A percentile compares a stretch with the other conserved stretches of the same genome.
Evolutionary conservation across 2,888 invertebrate species (phyloP).

Genomic region (Thyatira batis): DNA sequence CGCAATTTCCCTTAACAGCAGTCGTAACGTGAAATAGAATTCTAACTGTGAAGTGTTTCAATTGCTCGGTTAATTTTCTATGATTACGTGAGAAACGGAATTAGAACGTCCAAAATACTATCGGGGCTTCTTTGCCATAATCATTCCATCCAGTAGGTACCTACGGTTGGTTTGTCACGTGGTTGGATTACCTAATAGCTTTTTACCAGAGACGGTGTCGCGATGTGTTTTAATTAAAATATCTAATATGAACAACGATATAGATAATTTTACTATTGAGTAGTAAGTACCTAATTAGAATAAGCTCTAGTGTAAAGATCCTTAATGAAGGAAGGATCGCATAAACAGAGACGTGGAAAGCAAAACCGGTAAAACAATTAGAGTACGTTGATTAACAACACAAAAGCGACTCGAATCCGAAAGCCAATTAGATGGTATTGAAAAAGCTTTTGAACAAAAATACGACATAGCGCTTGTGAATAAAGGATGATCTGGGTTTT

Average conservation of each 20-base stretch:
- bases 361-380: slow-evolving; percentile 40
- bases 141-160: slow-evolving; percentile 1
- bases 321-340: slow-evolving; percentile 20
- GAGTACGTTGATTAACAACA: slow-evolving; percentile 51
- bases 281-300: neutral
- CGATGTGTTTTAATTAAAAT: neutral
- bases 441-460: slow-evolving; percentile 11
- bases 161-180: neutral
- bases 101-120: neutral
- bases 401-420: slow-evolving; percentile 45
- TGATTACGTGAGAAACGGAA: slow-evolving; percentile 20
- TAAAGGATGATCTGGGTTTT: slow-evolving; percentile 18
- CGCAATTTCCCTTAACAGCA: slow-evolving; percentile 7
- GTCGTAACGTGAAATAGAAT: slow-evolving; percentile 24
- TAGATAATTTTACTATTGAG: neutral
- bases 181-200: neutral
- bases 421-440: slow-evolving; percentile 49
- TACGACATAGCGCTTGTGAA: slow-evolving; percentile 13
- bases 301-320: neutral
- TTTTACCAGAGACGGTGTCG: neutral
- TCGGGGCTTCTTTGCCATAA: neutral
- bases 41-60: slow-evolving; percentile 20
- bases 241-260: neutral
- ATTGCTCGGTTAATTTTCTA: slow-evolving; percentile 22
- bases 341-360: slow-evolving; percentile 25